Evolutionary conservation across 2,797 vertebrate species (phyloP).

Genomic region (Cyclopterus lumpus): DNA sequence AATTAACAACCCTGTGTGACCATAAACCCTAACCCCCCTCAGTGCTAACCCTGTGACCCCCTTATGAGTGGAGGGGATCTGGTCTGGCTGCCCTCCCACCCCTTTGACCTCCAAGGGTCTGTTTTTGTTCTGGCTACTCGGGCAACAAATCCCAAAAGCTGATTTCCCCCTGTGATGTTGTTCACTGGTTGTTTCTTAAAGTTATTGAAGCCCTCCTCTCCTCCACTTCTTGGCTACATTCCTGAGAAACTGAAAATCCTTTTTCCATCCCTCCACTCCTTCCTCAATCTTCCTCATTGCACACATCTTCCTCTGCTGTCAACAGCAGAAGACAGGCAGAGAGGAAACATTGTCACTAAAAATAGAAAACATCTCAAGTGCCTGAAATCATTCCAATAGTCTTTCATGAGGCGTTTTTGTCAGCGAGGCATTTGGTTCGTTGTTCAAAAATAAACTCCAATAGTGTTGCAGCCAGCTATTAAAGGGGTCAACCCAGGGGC

Average conservation of each 20-base stretch:
- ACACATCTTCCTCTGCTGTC: conserved; percentile 64
- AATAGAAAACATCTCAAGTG: conserved; percentile 75
- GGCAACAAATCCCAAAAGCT: conserved; percentile 78
- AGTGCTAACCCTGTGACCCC: conserved; percentile 62
- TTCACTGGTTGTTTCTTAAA: conserved; percentile 58
- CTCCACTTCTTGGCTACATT: conserved; percentile 44
- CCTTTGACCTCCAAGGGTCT: conserved; percentile 62
- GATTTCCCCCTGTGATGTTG: conserved; percentile 73
- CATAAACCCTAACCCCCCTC: conserved; percentile 58
- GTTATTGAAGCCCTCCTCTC: conserved; percentile 47
- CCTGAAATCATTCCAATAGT: conserved; percentile 70
- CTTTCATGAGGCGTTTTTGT: conserved; percentile 69
- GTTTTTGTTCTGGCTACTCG: conserved; percentile 75
- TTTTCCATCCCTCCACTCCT: conserved; percentile 28
- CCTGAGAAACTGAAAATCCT: conserved; percentile 59
- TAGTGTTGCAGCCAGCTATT: conserved; percentile 47
- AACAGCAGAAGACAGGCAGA: conserved; percentile 54
- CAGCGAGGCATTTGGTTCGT: conserved; percentile 56
- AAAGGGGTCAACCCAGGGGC: conserved; percentile 62
- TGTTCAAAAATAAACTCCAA: conserved; percentile 73
- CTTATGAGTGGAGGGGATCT: conserved; percentile 61
- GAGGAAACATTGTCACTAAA: conserved; percentile 63
- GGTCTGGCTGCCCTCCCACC: conserved; percentile 60
- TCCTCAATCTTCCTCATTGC: conserved; percentile 55
- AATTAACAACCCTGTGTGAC: conserved; percentile 76